Evolutionary conservation across 1,140 invertebrate species (phyloP).

Genomic region (Caenorhabditis tropicalis): DNA sequence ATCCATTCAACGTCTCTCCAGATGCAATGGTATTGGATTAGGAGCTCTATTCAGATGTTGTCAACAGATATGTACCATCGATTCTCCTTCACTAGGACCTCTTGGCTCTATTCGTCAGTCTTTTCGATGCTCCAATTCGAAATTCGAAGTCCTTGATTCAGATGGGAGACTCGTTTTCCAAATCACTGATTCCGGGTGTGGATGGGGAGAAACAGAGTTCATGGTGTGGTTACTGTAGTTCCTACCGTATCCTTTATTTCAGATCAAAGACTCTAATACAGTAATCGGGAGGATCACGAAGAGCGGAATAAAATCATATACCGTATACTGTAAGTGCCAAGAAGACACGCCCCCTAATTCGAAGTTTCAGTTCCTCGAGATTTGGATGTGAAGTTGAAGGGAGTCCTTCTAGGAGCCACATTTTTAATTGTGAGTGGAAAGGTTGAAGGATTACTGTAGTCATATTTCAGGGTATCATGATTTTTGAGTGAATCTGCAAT

Average conservation of each 20-base stretch:
- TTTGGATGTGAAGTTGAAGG: conserved; percentile 47
- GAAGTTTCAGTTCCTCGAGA: conserved; percentile 45
- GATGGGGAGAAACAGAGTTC: conserved; percentile 53
- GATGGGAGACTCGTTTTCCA: conserved; percentile 27
- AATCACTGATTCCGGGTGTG: conserved; percentile 47
- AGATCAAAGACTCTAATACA: not conserved
- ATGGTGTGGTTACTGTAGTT: not conserved
- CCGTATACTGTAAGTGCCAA: conserved; percentile 32
- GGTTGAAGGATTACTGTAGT: not conserved
- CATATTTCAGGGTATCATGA: conserved; percentile 17
- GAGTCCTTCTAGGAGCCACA: conserved; percentile 46
- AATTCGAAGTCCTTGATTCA: not conserved
- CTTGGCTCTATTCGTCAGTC: conserved; percentile 31
- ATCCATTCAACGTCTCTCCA: conserved; percentile 33
- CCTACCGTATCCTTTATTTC: not conserved
- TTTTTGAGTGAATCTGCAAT: too few species aligned
- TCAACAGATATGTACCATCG: conserved; percentile 22
- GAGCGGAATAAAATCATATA: conserved; percentile 40
- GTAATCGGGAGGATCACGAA: conserved; percentile 46
- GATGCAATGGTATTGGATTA: conserved; percentile 15
- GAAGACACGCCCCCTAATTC: not conserved
- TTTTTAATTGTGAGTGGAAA: conserved; percentile 54
- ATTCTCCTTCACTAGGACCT: conserved; percentile 39
- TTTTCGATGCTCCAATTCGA: not conserved
- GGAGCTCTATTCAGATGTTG: not conserved